Evolutionary conservation across 1,140 invertebrate genomes (phyloP), one percentile per base, ranked within the genome.

Genomic region (Marisa cornuarietis): DNA sequence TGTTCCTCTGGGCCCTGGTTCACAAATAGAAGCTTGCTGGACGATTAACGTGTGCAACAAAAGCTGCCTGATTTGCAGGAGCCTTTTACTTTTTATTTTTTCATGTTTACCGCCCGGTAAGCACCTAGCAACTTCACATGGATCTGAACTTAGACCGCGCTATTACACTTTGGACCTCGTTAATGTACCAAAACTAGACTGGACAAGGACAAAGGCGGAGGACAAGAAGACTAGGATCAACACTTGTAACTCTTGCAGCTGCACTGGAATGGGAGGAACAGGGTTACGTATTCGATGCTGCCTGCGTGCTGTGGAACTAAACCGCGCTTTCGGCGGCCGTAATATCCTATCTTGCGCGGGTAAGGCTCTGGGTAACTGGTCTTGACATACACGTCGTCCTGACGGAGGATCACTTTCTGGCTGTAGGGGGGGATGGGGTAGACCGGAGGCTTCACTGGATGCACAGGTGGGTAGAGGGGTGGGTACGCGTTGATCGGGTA

Each of bases 191-290:
- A 42, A 58, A 58, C 16, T 58, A 58, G 16, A 58, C 54, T 58
- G 54, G 54, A 58, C 54, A 58, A 0, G 54, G 11, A 14, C 52
- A 54, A 54, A 54, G 8, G 52, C 14, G 52, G 22, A 52, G 13
- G 51, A 54, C 18, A n/a, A 13, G 73, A 42, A 42, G 31, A 42
- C 31, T 42, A 24, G 20, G 14, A 7, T 76, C 63, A 77, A 63
- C 76, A 77, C 42, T 24, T 62, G 76, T 52, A 77, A 51, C 20
- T 77, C 49, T 77, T 77, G 76, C 76, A 77, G 65, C 22, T 31
- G 65, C 76, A 77, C 49, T 77, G 76, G 49, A 24, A 77, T 10
- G 76, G 76, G 11, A 77, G 76, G 49, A 66, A 77, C 42, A 77
- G 65, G 11, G 63, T n/a, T 10, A 77, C 68, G 31, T 68, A 22